phyloP scores from a whole-genome alignment of 2,113 vertebrate genomes.

The Bambusicola thoracicus region DNA sequence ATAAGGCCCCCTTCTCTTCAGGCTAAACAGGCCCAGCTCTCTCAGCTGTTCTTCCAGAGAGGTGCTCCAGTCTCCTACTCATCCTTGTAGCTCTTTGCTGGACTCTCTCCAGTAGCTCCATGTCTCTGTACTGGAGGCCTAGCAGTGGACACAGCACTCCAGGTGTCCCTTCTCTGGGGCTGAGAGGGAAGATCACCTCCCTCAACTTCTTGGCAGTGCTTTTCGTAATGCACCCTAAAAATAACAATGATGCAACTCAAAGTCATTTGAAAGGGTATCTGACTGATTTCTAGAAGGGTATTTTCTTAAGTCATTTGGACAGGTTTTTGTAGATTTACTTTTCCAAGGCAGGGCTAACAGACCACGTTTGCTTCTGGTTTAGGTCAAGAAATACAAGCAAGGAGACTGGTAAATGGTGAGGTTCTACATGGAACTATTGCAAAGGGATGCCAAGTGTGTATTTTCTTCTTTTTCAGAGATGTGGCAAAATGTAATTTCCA shows the following conservation, averaged over 20 bases:
- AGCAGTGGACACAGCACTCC: neutral
- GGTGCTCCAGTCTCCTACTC: neutral
- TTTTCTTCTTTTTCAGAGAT: neutral
- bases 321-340: neutral
- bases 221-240: neutral
- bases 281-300: neutral
- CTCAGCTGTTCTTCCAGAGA: neutral
- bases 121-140: neutral
- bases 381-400: neutral
- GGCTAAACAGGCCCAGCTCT: neutral
- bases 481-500: neutral
- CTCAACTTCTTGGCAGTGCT: neutral
- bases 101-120: neutral
- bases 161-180: neutral
- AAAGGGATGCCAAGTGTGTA: neutral
- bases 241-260: neutral
- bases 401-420: neutral
- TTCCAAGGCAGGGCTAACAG: neutral
- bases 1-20: neutral
- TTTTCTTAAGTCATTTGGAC: neutral
- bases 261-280: neutral
- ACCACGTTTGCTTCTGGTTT: neutral
- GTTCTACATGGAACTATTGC: neutral
- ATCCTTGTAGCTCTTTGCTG: neutral
- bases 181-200: neutral